Percentiles rank a stretch among this genome's conserved stretches.
Evolutionary conservation across 2,797 vertebrate species (phyloP).

Genomic region (Darevskia mixta): DNA sequence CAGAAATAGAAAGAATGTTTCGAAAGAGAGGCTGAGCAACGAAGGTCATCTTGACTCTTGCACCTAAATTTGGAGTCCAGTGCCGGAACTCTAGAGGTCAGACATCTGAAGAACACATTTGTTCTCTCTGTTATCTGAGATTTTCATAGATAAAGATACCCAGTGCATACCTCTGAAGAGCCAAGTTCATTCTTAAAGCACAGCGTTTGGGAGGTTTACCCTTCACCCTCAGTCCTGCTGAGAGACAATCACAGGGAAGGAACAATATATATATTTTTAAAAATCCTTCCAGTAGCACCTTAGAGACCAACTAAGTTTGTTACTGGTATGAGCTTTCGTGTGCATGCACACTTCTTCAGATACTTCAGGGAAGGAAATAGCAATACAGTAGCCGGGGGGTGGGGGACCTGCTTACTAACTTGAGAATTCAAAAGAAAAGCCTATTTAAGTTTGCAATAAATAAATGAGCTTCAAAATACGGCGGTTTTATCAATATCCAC

Average conservation of each 20-base stretch:
- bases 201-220: conserved; percentile 54
- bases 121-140: conserved; percentile 72
- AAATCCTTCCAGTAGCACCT: too few species aligned
- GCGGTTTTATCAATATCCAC: conserved; percentile 60
- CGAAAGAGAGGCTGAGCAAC: conserved; percentile 56
- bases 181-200: conserved; percentile 33
- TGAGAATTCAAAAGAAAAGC: conserved; percentile 45
- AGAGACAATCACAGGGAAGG: conserved; percentile 33
- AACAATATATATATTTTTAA: too few species aligned
- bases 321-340: too few species aligned
- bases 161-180: conserved; percentile 43
- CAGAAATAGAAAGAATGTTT: conserved; percentile 77
- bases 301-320: too few species aligned
- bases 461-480: conserved; percentile 44
- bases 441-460: conserved; percentile 49
- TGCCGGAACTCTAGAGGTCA: conserved; percentile 55
- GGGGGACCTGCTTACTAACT: conserved; percentile 18
- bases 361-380: not conserved
- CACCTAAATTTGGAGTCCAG: conserved; percentile 68
- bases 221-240: conserved; percentile 40
- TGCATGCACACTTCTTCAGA: too few species aligned
- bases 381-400: not conserved
- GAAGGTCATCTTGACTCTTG: conserved; percentile 65
- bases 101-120: conserved; percentile 71
- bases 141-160: conserved; percentile 57